phyloP scores from a whole-genome alignment of 2,797 vertebrate genomes.

The Centroberyx gerrardi region DNA sequence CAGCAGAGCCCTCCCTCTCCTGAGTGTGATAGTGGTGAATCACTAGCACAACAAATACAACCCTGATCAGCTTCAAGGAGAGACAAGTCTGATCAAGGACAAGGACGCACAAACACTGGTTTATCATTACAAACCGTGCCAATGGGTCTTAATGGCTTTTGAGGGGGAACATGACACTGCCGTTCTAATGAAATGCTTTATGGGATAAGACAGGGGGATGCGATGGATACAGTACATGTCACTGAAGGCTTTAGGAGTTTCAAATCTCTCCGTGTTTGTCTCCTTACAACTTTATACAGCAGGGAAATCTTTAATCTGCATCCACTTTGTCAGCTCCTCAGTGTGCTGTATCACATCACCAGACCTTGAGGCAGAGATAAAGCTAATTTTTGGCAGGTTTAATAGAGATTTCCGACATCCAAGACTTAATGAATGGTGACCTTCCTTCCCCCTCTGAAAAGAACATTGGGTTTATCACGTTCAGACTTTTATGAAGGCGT shows the following conservation, averaged over 20 bases:
- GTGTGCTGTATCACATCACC: slow-evolving; percentile 20
- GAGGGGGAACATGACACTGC: slow-evolving; percentile 54
- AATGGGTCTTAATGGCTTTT: slow-evolving; percentile 50
- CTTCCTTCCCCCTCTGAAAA: slow-evolving; percentile 49
- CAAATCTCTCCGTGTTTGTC: slow-evolving; percentile 27
- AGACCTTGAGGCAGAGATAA: slow-evolving; percentile 24
- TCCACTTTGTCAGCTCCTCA: slow-evolving; percentile 27
- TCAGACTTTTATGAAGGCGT: slow-evolving; percentile 57
- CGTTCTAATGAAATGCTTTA: slow-evolving; percentile 55
- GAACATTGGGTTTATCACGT: slow-evolving; percentile 51
- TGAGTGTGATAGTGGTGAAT: slow-evolving; percentile 54
- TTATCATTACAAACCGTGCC: slow-evolving; percentile 60
- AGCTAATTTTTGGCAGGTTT: slow-evolving; percentile 51
- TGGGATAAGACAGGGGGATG: slow-evolving; percentile 26
- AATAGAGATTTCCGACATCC: slow-evolving; percentile 26
- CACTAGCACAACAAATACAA: slow-evolving; percentile 55
- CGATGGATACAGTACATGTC: slow-evolving; percentile 21
- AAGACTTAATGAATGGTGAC: slow-evolving; percentile 43
- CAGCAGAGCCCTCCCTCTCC: slow-evolving; percentile 29
- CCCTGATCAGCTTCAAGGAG: slow-evolving; percentile 50
- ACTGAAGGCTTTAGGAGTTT: slow-evolving; percentile 20
- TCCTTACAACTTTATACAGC: slow-evolving; percentile 2
- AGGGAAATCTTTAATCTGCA: slow-evolving; percentile 30
- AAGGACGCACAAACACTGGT: slow-evolving; percentile 47
- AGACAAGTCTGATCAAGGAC: slow-evolving; percentile 77